phyloP scores from a whole-genome alignment of 2,888 invertebrate genomes.

The Latrodectus hesperus region DNA sequence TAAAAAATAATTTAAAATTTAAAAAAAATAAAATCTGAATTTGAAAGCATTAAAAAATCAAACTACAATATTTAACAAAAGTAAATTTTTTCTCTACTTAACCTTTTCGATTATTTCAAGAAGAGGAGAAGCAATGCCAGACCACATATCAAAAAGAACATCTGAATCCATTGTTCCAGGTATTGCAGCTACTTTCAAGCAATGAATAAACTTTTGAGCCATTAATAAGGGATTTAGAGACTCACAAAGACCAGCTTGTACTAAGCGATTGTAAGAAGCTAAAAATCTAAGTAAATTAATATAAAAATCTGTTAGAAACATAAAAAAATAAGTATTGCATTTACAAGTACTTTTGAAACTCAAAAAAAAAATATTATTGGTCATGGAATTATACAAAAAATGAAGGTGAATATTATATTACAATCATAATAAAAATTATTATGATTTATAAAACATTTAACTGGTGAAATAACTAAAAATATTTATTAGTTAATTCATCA shows the following conservation, averaged over 20 bases:
- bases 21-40: too few species aligned
- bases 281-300: slow-evolving; percentile 27
- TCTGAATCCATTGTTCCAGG: slow-evolving; percentile 24
- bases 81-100: background rate
- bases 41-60: too few species aligned
- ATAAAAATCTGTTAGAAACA: background rate
- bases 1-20: too few species aligned
- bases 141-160: slow-evolving; percentile 55
- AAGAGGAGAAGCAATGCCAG: slow-evolving; percentile 48
- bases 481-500: too few species aligned
- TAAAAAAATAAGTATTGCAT: background rate
- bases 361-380: too few species aligned
- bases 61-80: too few species aligned
- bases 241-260: slow-evolving; percentile 56
- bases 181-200: slow-evolving; percentile 22
- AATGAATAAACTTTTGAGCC: slow-evolving; percentile 39
- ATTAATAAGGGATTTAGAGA: slow-evolving; percentile 41
- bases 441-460: too few species aligned
- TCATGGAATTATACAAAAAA: too few species aligned
- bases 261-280: slow-evolving; percentile 40
- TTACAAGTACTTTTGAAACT: too few species aligned
- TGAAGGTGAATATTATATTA: too few species aligned
- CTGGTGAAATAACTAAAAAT: too few species aligned
- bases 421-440: too few species aligned
- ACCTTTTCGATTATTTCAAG: slow-evolving; percentile 55